A percentile compares a stretch with the other conserved stretches of the same genome.
These are phyloP conservation scores for Drosophila eohydei DNA, from an alignment of 2,888 invertebrate genomes.

Conservation along the genomic window DNA sequence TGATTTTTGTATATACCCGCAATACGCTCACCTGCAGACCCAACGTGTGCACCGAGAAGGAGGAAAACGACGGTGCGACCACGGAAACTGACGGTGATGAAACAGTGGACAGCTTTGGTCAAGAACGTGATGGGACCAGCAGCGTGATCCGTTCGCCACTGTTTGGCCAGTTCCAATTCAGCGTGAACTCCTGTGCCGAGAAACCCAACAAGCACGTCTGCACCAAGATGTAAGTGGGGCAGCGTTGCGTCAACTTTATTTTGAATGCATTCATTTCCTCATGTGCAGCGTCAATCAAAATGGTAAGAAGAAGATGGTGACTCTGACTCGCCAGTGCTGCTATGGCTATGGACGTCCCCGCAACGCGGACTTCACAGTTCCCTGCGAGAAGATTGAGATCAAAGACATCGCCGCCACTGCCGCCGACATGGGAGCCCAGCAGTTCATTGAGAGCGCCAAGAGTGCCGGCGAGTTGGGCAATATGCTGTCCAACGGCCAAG, in stretches of 20 bases:
- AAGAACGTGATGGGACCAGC: conserved; percentile 66
- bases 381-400: conserved; percentile 87
- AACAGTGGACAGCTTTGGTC: conserved; percentile 66
- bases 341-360: conserved; percentile 87
- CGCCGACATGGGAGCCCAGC: conserved; percentile 86
- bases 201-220: conserved; percentile 84
- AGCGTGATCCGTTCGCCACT: conserved; percentile 65
- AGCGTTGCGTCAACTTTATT: conserved; percentile 34
- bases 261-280: conserved; percentile 20
- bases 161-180: conserved; percentile 83
- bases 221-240: conserved; percentile 83
- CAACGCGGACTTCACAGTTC: conserved; percentile 83
- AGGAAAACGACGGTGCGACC: conserved; percentile 82
- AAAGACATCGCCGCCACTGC: conserved; percentile 87
- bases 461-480: conserved; percentile 85
- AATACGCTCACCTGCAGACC: conserved; percentile 83
- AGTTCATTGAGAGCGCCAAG: conserved; percentile 87
- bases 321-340: conserved; percentile 89
- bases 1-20: conserved; percentile 6
- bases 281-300: conserved; percentile 86
- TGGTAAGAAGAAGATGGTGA: conserved; percentile 87
- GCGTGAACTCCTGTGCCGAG: conserved; percentile 84
- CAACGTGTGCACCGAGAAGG: conserved; percentile 88
- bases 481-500: conserved; percentile 83
- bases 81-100: conserved; percentile 67